These are phyloP conservation scores for Syngnathus floridae DNA, from an alignment of 2,113 vertebrate species.

Conservation along the genomic window DNA sequence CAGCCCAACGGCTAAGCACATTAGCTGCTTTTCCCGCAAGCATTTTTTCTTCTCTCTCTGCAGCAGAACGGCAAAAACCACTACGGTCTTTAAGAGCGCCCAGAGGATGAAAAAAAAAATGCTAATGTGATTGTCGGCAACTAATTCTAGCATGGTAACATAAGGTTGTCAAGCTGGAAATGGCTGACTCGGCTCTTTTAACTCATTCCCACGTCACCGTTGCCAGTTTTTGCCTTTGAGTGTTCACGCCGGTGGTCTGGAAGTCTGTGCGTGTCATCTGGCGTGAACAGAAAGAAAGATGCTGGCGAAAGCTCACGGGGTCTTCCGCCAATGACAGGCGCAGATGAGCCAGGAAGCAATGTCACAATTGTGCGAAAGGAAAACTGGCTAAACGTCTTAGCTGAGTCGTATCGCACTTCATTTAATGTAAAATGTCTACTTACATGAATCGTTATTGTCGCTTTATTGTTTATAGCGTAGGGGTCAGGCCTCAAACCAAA, in stretches of 20 bases:
- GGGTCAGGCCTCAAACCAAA: not conserved
- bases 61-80: constrained; percentile 1
- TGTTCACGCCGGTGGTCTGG: constrained; percentile 53
- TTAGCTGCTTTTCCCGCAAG: not conserved
- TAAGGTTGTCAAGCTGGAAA: not conserved
- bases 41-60: constrained; percentile 3
- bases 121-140: not conserved
- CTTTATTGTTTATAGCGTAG: not conserved
- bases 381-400: not conserved
- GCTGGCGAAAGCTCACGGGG: not conserved
- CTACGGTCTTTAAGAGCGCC: not conserved
- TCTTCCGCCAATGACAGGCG: not conserved
- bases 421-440: not conserved
- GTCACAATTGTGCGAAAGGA: not conserved
- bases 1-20: not conserved
- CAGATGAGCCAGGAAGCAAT: not conserved
- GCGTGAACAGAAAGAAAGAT: not conserved
- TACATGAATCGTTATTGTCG: not conserved
- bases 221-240: constrained; percentile 51
- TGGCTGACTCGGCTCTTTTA: not conserved
- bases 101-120: not conserved
- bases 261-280: constrained; percentile 40
- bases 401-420: not conserved
- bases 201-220: constrained; percentile 38
- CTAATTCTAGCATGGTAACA: not conserved